phyloP scores from a whole-genome alignment of 2,888 invertebrate genomes.

The Sipunculus nudus region DNA sequence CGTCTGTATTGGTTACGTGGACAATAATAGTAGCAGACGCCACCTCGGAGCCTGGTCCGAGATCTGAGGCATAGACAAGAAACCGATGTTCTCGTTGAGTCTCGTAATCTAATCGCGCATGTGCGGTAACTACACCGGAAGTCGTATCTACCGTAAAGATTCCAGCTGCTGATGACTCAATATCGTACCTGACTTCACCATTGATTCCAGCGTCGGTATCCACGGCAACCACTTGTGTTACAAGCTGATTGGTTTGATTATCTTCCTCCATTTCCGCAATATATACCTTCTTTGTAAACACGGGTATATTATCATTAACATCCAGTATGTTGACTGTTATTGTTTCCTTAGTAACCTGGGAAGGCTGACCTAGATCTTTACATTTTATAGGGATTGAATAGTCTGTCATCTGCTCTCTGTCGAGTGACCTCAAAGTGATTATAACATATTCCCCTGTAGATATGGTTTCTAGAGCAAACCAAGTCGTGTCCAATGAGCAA shows the following conservation, averaged over 20 bases:
- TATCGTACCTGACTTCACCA: no score
- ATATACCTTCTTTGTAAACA: conserved; percentile 71
- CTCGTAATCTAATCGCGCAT: conserved; percentile 47
- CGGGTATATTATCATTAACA: conserved; percentile 91
- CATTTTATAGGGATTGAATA: conserved; percentile 85
- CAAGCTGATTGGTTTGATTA: conserved; percentile 71
- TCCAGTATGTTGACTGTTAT: conserved; percentile 80
- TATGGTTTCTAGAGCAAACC: conserved; percentile 15
- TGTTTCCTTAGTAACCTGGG: conserved; percentile 69
- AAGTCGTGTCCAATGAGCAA: conserved; percentile 12
- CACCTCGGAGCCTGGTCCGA: conserved; percentile 75
- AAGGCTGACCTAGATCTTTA: conserved; percentile 77
- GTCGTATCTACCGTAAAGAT: conserved; percentile 86
- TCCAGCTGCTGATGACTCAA: conserved; percentile 67
- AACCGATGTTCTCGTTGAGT: conserved; percentile 73
- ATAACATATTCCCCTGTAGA: conserved; percentile 16
- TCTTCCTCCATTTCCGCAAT: conserved; percentile 77
- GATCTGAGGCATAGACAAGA: conserved; percentile 86
- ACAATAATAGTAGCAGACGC: conserved; percentile 78
- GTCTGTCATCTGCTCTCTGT: conserved; percentile 81
- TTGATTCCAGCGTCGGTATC: conserved; percentile 86
- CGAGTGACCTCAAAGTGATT: conserved; percentile 69
- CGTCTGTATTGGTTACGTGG: conserved; percentile 94
- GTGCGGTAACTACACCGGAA: conserved; percentile 73
- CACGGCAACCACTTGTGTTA: conserved; percentile 59